These are phyloP conservation scores for Tipula lateralis DNA, from an alignment of 2,888 invertebrate genomes.

Conservation along the genomic window DNA sequence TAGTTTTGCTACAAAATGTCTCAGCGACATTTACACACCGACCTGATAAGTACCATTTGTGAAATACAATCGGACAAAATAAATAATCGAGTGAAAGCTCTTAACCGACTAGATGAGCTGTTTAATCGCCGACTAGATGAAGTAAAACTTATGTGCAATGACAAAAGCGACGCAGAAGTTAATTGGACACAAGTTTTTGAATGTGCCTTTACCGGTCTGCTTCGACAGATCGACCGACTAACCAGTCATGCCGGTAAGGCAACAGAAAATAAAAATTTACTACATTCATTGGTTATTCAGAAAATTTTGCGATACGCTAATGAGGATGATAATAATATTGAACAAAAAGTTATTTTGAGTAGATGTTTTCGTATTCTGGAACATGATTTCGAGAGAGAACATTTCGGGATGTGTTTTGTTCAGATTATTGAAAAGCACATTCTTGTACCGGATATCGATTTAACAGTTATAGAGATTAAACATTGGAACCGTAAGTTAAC, in stretches of 20 bases:
- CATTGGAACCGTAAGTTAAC: constrained; percentile 2
- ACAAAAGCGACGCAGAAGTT: background rate
- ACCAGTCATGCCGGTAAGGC: background rate
- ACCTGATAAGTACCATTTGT: background rate
- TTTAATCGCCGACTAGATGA: background rate
- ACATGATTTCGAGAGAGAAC: background rate
- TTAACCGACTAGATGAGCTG: background rate
- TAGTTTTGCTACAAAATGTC: background rate
- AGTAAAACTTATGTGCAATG: background rate
- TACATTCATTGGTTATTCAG: constrained; percentile 3
- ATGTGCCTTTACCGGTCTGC: background rate
- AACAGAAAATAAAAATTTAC: background rate
- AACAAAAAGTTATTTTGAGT: background rate
- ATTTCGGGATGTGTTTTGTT: background rate
- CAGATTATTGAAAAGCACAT: background rate
- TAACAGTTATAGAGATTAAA: background rate
- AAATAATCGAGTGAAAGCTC: background rate
- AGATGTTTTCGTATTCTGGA: background rate
- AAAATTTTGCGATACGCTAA: background rate
- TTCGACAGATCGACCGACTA: background rate
- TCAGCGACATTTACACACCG: background rate
- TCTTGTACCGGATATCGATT: background rate
- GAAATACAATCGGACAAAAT: constrained; percentile 3
- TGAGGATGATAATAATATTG: background rate
- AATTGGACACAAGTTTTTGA: background rate